These are phyloP conservation scores for Laticauda laticaudata DNA, from an alignment of 2,113 vertebrate species.

Conservation along the genomic window DNA sequence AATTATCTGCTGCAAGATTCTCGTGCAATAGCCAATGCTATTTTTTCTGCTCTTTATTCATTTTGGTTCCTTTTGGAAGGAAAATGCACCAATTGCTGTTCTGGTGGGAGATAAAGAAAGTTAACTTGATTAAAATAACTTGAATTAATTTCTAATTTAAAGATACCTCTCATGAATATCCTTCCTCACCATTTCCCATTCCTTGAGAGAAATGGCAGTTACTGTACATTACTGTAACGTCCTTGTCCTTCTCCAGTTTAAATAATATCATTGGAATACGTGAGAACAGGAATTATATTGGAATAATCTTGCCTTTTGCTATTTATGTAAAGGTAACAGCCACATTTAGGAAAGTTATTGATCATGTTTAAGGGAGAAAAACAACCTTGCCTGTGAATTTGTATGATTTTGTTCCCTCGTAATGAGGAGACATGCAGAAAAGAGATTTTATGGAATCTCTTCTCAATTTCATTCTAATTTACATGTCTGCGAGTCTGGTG, in stretches of 20 bases:
- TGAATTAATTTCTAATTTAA: background rate
- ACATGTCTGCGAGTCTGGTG: background rate
- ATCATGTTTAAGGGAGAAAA: background rate
- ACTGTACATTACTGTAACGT: background rate
- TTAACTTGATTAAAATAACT: background rate
- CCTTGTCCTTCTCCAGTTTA: background rate
- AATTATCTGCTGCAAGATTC: background rate
- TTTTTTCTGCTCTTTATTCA: background rate
- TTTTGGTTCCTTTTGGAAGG: background rate
- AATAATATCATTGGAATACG: background rate
- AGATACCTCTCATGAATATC: background rate
- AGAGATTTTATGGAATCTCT: conserved; percentile 4
- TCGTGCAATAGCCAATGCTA: background rate
- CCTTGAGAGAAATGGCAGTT: background rate
- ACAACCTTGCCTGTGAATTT: background rate
- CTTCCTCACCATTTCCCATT: background rate
- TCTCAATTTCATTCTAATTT: conserved; percentile 19
- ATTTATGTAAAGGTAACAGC: conserved; percentile 6
- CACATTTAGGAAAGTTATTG: conserved; percentile 4
- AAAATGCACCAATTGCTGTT: background rate
- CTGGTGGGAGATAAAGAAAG: background rate
- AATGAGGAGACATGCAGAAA: background rate
- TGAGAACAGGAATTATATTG: background rate
- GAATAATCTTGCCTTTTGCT: background rate
- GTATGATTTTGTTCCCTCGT: conserved; percentile 3